Evolutionary conservation across 1,140 invertebrate species (phyloP), one percentile per base, ranked within the genome.

Genomic region (Leptinotarsa texana): DNA sequence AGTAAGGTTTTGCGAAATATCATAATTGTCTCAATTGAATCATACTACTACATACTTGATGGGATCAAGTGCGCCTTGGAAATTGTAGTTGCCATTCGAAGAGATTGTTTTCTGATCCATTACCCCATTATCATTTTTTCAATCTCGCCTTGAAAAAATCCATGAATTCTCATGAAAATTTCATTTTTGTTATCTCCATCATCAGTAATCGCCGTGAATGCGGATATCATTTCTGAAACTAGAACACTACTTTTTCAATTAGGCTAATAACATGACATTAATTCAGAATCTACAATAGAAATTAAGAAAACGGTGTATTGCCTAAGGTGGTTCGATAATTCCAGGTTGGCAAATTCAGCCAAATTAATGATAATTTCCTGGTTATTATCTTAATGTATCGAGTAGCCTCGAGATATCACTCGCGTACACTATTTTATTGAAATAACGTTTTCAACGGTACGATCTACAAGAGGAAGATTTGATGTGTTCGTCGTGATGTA

Each of bases 291-390:
- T 57, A 57, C 51, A 57, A 57, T 57, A 57, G 51, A 57, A 57
- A 57, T 57, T 57, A 57, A 57, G 51, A 57, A 57, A 57, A 57
- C 51, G 51, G 51, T 57, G 51, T 18, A 57, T 57, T 57, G 51
- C 51, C 51, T 18, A n/a, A 57, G 51, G 51, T 15, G 0, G 51
- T n/a, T 57, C 51, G 51, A 15, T 57, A 57, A 57, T 57, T 57
- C 51, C 51, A 57, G 13, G 51, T 57, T 57, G 51, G 51, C 51
- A 57, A 57, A 57, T 17, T 15, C 51, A n/a, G 51, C n/a, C 51
- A 57, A 57, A 57, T 57, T 18, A 18, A 15, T 57, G 51, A 57
- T 57, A 57, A 57, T 57, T 57, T 57, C 51, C 51, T 57, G 51
- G 51, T 57, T 57, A 57, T 57, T 57, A 57, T 57, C 51, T 57